A percentile compares a stretch with the other conserved stretches of the same genome.
phyloP scores from a whole-genome alignment of 1,140 invertebrate species.

The Apolygus lucorum region DNA sequence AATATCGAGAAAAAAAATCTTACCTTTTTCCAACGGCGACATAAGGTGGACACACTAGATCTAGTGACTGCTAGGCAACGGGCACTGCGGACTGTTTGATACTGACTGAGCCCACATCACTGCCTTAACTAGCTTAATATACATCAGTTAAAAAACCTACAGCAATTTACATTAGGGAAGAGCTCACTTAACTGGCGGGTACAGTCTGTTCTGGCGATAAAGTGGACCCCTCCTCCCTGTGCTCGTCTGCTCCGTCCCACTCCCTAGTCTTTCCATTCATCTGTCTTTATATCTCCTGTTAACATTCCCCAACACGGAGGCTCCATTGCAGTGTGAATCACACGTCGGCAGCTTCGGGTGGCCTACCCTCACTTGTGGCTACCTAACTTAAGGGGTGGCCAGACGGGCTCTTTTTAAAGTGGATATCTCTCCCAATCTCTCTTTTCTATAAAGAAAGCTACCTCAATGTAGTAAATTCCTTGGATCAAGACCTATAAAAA shows the following conservation, averaged over 20 bases:
- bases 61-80: too few relatives aligned
- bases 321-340: constrained; percentile 1
- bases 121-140: constrained; percentile 27
- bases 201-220: constrained; percentile 21
- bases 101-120: constrained; percentile 24
- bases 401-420: too few relatives aligned
- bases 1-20: too few relatives aligned
- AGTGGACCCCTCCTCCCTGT: background rate
- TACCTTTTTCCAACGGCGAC: too few relatives aligned
- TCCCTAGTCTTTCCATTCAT: constrained; percentile 13
- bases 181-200: constrained; percentile 26
- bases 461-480: too few relatives aligned
- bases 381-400: too few relatives aligned
- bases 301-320: constrained; percentile 10
- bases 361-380: too few relatives aligned
- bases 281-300: constrained; percentile 16
- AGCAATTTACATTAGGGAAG: constrained; percentile 28
- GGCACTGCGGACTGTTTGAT: background rate
- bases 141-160: constrained; percentile 29
- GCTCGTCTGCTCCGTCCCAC: background rate
- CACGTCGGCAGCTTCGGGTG: background rate
- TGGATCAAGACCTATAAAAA: too few relatives aligned
- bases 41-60: too few relatives aligned
- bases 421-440: too few relatives aligned
- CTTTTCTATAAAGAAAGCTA: too few relatives aligned